phyloP scores from a whole-genome alignment of 2,113 vertebrate genomes.

The Pelecanoides urinatrix region DNA sequence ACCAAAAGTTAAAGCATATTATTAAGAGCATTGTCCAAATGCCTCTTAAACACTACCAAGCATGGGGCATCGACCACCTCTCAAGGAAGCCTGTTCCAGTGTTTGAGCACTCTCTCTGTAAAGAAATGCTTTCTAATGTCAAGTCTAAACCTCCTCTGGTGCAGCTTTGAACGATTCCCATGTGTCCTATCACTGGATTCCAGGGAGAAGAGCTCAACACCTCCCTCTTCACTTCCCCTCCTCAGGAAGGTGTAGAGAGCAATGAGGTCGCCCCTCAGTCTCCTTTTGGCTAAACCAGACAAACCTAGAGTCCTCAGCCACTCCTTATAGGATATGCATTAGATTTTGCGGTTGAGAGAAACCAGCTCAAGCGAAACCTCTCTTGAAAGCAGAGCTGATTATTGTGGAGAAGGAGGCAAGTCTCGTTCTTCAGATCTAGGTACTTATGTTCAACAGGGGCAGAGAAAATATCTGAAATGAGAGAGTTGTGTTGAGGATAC shows the following conservation, averaged over 20 bases:
- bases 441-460: background rate
- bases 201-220: background rate
- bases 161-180: background rate
- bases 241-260: background rate
- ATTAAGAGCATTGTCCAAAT: background rate
- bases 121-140: background rate
- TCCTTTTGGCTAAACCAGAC: background rate
- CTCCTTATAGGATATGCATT: accelerated
- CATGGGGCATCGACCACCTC: accelerated
- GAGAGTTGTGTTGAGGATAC: background rate
- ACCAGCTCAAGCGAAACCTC: background rate
- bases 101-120: background rate
- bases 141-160: background rate
- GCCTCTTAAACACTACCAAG: background rate
- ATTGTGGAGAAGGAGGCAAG: background rate
- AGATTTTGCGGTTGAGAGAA: background rate
- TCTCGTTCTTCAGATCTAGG: background rate
- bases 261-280: accelerated
- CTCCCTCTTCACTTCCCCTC: background rate
- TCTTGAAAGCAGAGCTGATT: background rate
- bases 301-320: background rate
- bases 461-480: background rate
- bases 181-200: accelerated
- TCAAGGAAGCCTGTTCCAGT: background rate
- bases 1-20: background rate